These are phyloP conservation scores for Micromesistius poutassou DNA, from an alignment of 2,797 vertebrate genomes.

Conservation along the genomic window DNA sequence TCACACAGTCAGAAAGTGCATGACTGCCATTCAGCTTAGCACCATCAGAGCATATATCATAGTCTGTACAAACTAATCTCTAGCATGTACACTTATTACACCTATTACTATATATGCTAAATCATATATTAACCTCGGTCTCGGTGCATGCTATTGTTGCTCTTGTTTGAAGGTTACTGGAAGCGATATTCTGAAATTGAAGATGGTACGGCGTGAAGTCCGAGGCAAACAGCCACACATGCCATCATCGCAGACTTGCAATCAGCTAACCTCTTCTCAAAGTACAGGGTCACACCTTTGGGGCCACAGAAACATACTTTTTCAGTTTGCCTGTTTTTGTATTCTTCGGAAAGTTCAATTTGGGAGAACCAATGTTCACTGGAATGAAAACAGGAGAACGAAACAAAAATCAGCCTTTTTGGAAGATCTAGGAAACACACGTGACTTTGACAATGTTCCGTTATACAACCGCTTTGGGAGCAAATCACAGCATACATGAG, in stretches of 20 bases:
- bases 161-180: constrained; percentile 70
- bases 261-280: constrained; percentile 57
- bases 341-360: constrained; percentile 45
- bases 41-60: constrained; percentile 74
- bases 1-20: constrained; percentile 72
- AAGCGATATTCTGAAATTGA: constrained; percentile 65
- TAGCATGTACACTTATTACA: constrained; percentile 64
- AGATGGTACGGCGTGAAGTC: constrained; percentile 57
- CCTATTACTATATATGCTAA: constrained; percentile 53
- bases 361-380: constrained; percentile 50
- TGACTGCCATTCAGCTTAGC: constrained; percentile 72
- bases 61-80: constrained; percentile 61
- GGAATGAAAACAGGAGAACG: constrained; percentile 60
- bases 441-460: constrained; percentile 24
- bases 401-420: constrained; percentile 54
- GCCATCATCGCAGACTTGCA: constrained; percentile 46
- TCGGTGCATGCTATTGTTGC: constrained; percentile 69
- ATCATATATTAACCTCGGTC: constrained; percentile 54
- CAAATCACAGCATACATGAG: constrained; percentile 13
- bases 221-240: constrained; percentile 24
- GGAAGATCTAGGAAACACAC: constrained; percentile 66
- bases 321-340: constrained; percentile 5
- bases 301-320: constrained; percentile 50
- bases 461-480: constrained; percentile 22
- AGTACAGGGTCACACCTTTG: constrained; percentile 69